These are phyloP conservation scores for Saxidomus purpurata DNA, from an alignment of 1,140 invertebrate genomes.

Conservation along the genomic window DNA sequence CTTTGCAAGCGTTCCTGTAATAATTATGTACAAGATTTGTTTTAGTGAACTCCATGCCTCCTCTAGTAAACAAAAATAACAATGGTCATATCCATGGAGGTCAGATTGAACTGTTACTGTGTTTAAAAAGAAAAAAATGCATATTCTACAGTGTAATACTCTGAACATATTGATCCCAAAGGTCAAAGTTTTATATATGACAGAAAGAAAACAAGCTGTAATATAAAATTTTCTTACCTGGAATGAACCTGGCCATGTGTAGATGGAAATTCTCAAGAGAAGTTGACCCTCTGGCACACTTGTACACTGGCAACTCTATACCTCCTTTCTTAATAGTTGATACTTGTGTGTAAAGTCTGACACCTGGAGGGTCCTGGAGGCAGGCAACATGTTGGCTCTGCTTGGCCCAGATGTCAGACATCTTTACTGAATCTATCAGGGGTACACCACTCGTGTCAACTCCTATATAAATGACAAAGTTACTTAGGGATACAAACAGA, in stretches of 20 bases:
- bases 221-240: constrained; percentile 60
- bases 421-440: constrained; percentile 60
- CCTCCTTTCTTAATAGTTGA: constrained; percentile 68
- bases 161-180: constrained; percentile 8
- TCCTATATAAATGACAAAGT: constrained; percentile 41
- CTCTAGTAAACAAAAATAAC: background rate
- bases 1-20: constrained; percentile 67
- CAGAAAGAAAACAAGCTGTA: background rate
- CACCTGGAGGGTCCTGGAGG: constrained; percentile 72
- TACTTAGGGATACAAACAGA: constrained; percentile 41
- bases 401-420: constrained; percentile 67
- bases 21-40: constrained; percentile 11
- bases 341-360: constrained; percentile 69
- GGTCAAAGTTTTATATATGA: constrained; percentile 20
- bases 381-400: constrained; percentile 73
- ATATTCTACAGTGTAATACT: background rate
- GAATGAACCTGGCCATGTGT: constrained; percentile 73
- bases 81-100: constrained; percentile 24
- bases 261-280: constrained; percentile 70
- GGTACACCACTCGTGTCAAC: constrained; percentile 74
- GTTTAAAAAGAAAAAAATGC: background rate
- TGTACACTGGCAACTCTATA: constrained; percentile 51
- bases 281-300: constrained; percentile 62
- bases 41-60: constrained; percentile 33
- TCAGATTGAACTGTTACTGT: constrained; percentile 26